phyloP scores from a whole-genome alignment of 2,797 vertebrate species.

The Telmatherina bonti region DNA sequence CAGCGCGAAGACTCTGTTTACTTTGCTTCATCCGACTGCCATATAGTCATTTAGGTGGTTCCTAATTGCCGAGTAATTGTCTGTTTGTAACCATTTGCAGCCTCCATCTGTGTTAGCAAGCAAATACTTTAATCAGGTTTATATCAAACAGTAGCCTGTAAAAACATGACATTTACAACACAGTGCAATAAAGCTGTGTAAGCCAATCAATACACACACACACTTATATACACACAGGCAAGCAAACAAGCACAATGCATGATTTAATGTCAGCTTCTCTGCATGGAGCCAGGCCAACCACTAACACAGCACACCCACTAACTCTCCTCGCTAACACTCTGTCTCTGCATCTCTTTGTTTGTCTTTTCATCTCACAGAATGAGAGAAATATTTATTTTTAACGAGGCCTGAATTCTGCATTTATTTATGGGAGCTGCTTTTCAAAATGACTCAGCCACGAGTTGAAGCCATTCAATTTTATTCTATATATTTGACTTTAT shows the following conservation, averaged over 20 bases:
- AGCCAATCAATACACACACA: conserved; percentile 83
- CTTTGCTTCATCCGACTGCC: conserved; percentile 68
- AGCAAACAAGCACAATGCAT: conserved; percentile 76
- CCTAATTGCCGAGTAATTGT: conserved; percentile 85
- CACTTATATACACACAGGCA: conserved; percentile 40
- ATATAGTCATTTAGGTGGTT: conserved; percentile 78
- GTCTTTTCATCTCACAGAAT: conserved; percentile 32
- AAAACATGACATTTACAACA: conserved; percentile 88
- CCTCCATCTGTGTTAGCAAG: conserved; percentile 78
- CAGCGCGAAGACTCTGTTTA: conserved; percentile 67
- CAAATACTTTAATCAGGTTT: conserved; percentile 88
- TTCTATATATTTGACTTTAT: conserved; percentile 6
- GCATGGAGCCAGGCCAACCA: conserved; percentile 71
- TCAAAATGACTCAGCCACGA: conserved; percentile 15
- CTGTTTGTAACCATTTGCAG: conserved; percentile 77
- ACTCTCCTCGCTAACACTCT: conserved; percentile 32
- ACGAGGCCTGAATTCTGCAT: conserved; percentile 20
- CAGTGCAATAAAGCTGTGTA: conserved; percentile 84
- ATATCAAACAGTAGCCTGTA: conserved; percentile 86
- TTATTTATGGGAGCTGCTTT: conserved; percentile 11
- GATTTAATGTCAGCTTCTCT: conserved; percentile 85
- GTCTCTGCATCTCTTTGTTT: conserved; percentile 28
- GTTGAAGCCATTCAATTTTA: conserved; percentile 12
- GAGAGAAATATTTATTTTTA: conserved; percentile 9
- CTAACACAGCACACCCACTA: conserved; percentile 52